These are phyloP conservation scores for Myzus persicae DNA, from an alignment of 1,140 invertebrate species.

Conservation along the genomic window DNA sequence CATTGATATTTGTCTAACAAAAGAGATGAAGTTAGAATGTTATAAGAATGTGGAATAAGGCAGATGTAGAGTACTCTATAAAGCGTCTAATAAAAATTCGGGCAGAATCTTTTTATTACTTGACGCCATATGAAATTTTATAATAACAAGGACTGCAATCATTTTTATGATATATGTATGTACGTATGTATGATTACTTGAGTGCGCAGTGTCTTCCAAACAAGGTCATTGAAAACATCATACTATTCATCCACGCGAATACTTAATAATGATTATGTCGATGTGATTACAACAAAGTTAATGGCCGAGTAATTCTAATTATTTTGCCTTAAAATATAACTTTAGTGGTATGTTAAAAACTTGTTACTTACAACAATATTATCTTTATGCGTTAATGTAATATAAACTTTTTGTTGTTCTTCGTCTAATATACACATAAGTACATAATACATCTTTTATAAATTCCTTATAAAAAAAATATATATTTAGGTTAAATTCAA, in stretches of 20 bases:
- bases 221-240: slow-evolving; percentile 6
- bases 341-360: background rate
- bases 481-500: background rate
- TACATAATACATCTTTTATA: background rate
- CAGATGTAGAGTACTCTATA: background rate
- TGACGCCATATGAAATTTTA: background rate
- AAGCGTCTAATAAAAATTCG: background rate
- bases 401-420: background rate
- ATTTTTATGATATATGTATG: background rate
- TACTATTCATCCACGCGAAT: background rate
- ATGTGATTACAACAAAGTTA: background rate
- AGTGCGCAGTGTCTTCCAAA: background rate
- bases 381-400: background rate
- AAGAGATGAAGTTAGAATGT: background rate
- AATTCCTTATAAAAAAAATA: background rate
- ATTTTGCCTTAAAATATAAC: background rate
- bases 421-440: background rate
- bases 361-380: background rate
- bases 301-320: background rate
- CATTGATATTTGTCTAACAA: background rate
- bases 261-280: background rate
- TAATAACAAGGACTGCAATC: background rate
- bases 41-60: background rate
- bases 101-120: background rate
- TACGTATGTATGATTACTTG: background rate